phyloP scores from a whole-genome alignment of 2,113 vertebrate genomes.

The Lepus europaeus region DNA sequence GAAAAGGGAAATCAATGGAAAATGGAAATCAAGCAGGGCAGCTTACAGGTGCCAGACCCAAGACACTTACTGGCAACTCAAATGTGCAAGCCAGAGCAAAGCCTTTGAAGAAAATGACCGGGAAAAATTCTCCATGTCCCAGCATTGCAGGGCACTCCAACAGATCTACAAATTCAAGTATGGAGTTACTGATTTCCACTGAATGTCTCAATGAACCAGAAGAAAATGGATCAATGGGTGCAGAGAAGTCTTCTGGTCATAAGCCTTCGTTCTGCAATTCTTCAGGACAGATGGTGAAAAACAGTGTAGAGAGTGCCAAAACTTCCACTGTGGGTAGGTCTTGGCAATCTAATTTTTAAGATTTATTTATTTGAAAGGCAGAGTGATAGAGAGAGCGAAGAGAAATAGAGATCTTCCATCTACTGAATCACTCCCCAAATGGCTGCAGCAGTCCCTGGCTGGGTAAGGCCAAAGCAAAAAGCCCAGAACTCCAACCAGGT shows the following conservation, averaged over 20 bases:
- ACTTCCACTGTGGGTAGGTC: slow-evolving; percentile 58
- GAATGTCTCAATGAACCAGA: slow-evolving; percentile 81
- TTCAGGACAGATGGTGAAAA: slow-evolving; percentile 67
- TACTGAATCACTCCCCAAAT: too few species aligned
- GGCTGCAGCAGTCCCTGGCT: too few species aligned
- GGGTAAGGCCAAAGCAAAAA: too few species aligned
- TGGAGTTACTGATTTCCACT: slow-evolving; percentile 74
- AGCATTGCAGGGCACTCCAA: slow-evolving; percentile 72
- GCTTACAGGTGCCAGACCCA: slow-evolving; percentile 92
- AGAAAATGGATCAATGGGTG: slow-evolving; percentile 81
- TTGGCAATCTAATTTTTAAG: slow-evolving; percentile 18
- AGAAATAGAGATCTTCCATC: too few species aligned
- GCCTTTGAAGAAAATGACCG: slow-evolving; percentile 86
- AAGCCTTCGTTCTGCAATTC: slow-evolving; percentile 43
- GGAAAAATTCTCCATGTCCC: slow-evolving; percentile 86
- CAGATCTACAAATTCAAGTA: slow-evolving; percentile 82
- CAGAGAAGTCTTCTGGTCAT: slow-evolving; percentile 82
- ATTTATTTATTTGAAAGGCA: too few species aligned
- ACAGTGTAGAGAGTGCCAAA: slow-evolving; percentile 58
- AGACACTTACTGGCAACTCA: slow-evolving; percentile 87
- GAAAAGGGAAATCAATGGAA: slow-evolving; percentile 76
- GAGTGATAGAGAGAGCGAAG: too few species aligned
- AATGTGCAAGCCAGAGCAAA: slow-evolving; percentile 87
- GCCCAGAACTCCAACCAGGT: too few species aligned
- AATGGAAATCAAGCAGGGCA: slow-evolving; percentile 89